A percentile compares a stretch with the other conserved stretches of the same genome.
phyloP scores from a whole-genome alignment of 2,113 vertebrate genomes.

The Forbesichthys papilliferus region DNA sequence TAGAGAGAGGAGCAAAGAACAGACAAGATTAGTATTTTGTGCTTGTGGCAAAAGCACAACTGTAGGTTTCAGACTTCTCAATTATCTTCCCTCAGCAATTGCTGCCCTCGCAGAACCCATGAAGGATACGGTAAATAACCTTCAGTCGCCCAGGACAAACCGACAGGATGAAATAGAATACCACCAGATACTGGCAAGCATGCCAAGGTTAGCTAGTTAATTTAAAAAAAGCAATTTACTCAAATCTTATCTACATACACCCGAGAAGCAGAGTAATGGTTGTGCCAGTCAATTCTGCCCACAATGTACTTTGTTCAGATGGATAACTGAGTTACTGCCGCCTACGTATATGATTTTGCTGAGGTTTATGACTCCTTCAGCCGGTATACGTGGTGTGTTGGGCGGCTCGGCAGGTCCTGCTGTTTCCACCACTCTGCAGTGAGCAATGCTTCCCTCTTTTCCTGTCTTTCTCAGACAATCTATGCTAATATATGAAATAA shows the following conservation, averaged over 20 bases:
- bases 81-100: slow-evolving; percentile 2
- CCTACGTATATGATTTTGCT: slow-evolving; percentile 35
- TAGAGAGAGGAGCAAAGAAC: slow-evolving; percentile 11
- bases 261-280: slow-evolving; percentile 19
- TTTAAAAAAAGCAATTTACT: not conserved
- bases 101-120: not conserved
- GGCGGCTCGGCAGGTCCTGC: slow-evolving; percentile 37
- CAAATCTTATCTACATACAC: slow-evolving; percentile 10
- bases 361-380: slow-evolving; percentile 42
- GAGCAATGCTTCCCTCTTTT: slow-evolving; percentile 36
- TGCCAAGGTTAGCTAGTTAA: too few relatives aligned
- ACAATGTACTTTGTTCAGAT: not conserved
- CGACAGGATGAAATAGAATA: slow-evolving; percentile 2
- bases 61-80: slow-evolving; percentile 3
- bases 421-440: slow-evolving; percentile 41
- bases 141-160: not conserved
- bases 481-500: slow-evolving; percentile 59
- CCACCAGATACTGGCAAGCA: slow-evolving; percentile 1
- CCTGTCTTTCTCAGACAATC: slow-evolving; percentile 30
- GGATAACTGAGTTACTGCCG: slow-evolving; percentile 37
- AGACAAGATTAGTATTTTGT: slow-evolving; percentile 37
- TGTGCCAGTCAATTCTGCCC: slow-evolving; percentile 28
- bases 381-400: slow-evolving; percentile 16
- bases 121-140: slow-evolving; percentile 21
- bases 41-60: slow-evolving; percentile 14